A percentile compares a stretch with the other conserved stretches of the same genome.
These are phyloP conservation scores for Mallotus villosus DNA, from an alignment of 2,797 vertebrate species.

Conservation along the genomic window DNA sequence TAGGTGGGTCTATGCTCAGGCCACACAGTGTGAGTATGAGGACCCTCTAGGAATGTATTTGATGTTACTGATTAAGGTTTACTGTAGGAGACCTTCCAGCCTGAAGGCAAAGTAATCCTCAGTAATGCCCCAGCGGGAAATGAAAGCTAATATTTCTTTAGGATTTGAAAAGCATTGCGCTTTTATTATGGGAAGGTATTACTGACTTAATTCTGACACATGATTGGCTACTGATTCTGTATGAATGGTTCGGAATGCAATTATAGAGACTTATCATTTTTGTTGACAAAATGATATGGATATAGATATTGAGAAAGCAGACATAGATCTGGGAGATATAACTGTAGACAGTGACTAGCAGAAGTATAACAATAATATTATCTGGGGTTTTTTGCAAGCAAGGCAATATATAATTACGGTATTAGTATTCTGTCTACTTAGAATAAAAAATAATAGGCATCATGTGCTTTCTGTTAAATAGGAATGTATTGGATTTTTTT, in stretches of 20 bases:
- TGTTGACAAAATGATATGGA: neutral
- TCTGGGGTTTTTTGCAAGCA: neutral
- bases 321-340: neutral
- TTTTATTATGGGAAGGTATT: neutral
- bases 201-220: neutral
- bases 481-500: too few species aligned
- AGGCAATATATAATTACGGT: neutral
- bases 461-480: too few species aligned
- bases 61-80: neutral
- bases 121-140: neutral
- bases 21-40: too few species aligned
- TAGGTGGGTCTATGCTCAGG: too few species aligned
- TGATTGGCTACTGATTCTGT: neutral
- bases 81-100: neutral
- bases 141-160: conserved; percentile 1
- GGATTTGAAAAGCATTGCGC: neutral
- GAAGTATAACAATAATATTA: neutral
- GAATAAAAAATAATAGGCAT: too few species aligned
- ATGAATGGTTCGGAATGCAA: too few species aligned
- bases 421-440: too few species aligned
- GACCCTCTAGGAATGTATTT: neutral
- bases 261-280: neutral
- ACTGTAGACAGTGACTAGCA: neutral
- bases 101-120: neutral
- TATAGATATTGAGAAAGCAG: neutral